These are phyloP conservation scores for Oceanodroma tethys DNA, from an alignment of 2,113 vertebrate species.

Conservation along the genomic window DNA sequence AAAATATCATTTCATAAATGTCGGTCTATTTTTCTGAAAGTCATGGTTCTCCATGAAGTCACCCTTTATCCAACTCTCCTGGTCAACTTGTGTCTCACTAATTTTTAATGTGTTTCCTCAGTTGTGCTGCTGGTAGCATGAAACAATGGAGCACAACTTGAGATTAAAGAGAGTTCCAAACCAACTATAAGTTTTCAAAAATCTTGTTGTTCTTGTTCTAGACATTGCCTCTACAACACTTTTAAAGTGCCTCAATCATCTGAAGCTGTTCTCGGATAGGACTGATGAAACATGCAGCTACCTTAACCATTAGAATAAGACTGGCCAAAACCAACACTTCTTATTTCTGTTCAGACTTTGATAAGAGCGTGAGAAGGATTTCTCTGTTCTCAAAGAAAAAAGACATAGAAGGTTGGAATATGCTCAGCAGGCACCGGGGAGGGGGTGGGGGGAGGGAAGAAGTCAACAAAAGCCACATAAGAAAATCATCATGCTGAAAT, in stretches of 20 bases:
- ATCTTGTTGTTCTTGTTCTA: not conserved
- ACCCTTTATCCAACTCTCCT: not conserved
- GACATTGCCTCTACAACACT: not conserved
- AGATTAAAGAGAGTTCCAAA: not conserved
- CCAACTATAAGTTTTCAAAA: not conserved
- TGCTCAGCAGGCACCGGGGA: not conserved
- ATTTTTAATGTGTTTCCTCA: not conserved
- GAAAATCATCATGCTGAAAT: not conserved
- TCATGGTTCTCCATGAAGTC: not conserved
- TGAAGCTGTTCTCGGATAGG: not conserved
- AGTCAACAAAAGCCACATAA: not conserved
- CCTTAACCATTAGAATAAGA: not conserved
- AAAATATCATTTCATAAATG: not conserved
- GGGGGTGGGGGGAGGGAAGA: accelerated
- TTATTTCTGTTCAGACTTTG: not conserved
- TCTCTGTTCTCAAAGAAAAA: not conserved
- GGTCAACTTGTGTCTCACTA: not conserved
- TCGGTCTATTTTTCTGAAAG: not conserved
- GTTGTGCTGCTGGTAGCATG: not conserved
- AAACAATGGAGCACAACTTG: accelerated
- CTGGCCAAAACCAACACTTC: not conserved
- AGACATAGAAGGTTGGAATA: not conserved
- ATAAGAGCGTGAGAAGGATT: not conserved
- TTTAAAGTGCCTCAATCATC: not conserved
- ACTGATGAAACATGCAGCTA: not conserved